Conservation (phyloP, 2,888 invertebrate genomes). For the Campoplex capitator region DNA sequence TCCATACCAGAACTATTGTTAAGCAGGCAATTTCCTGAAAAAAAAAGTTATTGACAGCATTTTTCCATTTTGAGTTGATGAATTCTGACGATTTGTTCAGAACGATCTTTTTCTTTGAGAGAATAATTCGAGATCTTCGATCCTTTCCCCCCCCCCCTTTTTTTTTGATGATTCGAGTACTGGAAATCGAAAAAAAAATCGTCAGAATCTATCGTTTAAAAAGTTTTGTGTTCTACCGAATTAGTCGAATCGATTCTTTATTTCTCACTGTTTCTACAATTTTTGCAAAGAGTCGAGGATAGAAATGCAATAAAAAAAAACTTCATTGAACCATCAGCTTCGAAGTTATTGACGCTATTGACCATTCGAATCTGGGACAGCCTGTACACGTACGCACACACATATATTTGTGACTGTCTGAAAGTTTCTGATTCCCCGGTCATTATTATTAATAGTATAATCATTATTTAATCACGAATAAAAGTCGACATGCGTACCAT, state of each 20-base stretch:
- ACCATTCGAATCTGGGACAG: conserved; percentile 1
- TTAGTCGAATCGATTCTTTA: not conserved
- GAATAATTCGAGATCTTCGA: not conserved
- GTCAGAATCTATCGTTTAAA: not conserved
- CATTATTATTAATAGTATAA: conserved; percentile 68
- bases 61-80: not conserved
- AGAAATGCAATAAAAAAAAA: not conserved
- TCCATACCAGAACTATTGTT: not conserved
- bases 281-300: not conserved
- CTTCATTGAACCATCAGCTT: not conserved
- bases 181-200: not conserved
- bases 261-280: not conserved
- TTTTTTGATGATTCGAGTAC: not conserved
- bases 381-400: conserved; percentile 26
- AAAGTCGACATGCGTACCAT: conserved; percentile 37
- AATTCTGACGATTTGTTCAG: not conserved
- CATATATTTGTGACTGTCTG: conserved; percentile 39
- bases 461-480: conserved; percentile 65
- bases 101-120: not conserved
- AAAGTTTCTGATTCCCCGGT: conserved; percentile 51
- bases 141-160: not conserved
- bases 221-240: not conserved
- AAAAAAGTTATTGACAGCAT: not conserved
- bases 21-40: not conserved
- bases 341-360: not conserved